Evolutionary conservation across 1,140 invertebrate species (phyloP), one percentile per base, ranked within the genome.

Genomic region (Caenorhabditis elegans): DNA sequence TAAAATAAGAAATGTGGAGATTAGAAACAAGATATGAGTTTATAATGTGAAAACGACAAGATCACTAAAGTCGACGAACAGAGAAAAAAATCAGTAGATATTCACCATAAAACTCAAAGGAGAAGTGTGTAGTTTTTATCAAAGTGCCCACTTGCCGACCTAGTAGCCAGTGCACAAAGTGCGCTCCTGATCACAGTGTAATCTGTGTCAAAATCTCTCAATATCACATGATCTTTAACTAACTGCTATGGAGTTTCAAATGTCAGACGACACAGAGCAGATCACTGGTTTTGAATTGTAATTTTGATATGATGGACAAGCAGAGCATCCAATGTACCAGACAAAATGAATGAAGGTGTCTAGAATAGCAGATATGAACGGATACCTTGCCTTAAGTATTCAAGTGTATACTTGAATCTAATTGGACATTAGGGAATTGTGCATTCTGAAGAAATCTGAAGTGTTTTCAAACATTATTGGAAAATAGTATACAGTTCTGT

Each of bases 211-310:
- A 34, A 2, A 34, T 39, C 31, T 70, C 34, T 43, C 11, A 10
- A 43, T 39, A 31, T 39, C 34, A 6, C 11, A 39, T n/a, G 39
- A 24, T 70, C 2, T 39, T 19, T 70, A 3, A 3, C 0, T 28
- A 22, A 11, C 22, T 22, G 60, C 60, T 70, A 70, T 70, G 36
- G 31, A 70, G 60, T 70, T 70, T 43, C 60, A 43, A n/a, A 70
- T 70, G 60, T 39, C n/a, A 70, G 60, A 39, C 6, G 49, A n/a
- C n/a, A n/a, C n/a, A n/a, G 39, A 43, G 6, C 15, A 19, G 31
- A 70, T 70, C 60, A 70, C 60, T 39, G 60, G 60, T 70, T 70
- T 39, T 22, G 53, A 31, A 70, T 70, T 70, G 60, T 70, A 70
- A 70, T 39, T 39, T 43, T 39, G 34, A 43, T 70, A 70, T 70